These are phyloP conservation scores for Nycticebus coucang DNA, from an alignment of 2,113 vertebrate species.

Conservation along the genomic window DNA sequence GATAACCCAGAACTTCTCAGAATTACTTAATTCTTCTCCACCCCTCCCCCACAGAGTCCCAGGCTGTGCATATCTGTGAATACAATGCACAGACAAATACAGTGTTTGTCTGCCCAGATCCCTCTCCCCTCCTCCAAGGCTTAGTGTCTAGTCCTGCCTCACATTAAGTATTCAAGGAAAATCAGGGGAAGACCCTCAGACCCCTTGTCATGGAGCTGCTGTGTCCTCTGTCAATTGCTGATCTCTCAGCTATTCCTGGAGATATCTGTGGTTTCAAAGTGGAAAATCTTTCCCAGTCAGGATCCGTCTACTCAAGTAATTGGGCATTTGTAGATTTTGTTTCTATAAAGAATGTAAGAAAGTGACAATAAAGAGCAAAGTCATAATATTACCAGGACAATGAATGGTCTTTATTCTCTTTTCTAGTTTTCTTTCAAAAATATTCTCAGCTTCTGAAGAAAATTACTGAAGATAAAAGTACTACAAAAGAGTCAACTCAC, in stretches of 20 bases:
- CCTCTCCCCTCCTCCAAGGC: fast-evolving
- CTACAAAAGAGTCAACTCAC: not conserved
- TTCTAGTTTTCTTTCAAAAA: slow-evolving; percentile 69
- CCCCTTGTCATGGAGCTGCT: not conserved
- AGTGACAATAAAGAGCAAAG: not conserved
- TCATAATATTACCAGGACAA: not conserved
- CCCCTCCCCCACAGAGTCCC: not conserved
- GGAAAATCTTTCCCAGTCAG: not conserved
- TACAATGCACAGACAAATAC: no score
- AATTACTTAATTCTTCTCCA: not conserved
- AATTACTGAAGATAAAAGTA: slow-evolving; percentile 38
- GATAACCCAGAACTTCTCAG: not conserved
- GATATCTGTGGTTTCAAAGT: not conserved
- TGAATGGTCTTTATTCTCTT: slow-evolving; percentile 39
- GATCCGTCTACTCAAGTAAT: not conserved
- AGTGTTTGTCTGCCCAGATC: not conserved
- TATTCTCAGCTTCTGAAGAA: slow-evolving; percentile 44
- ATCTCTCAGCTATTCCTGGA: not conserved
- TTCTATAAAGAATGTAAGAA: not conserved
- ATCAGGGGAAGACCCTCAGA: no score
- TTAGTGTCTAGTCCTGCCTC: not conserved
- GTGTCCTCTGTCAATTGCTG: not conserved
- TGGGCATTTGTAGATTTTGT: not conserved
- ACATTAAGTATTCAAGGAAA: not conserved
- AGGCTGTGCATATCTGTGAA: not conserved